Conservation (phyloP, 2,113 vertebrate genomes). For the Lanius collurio region DNA sequence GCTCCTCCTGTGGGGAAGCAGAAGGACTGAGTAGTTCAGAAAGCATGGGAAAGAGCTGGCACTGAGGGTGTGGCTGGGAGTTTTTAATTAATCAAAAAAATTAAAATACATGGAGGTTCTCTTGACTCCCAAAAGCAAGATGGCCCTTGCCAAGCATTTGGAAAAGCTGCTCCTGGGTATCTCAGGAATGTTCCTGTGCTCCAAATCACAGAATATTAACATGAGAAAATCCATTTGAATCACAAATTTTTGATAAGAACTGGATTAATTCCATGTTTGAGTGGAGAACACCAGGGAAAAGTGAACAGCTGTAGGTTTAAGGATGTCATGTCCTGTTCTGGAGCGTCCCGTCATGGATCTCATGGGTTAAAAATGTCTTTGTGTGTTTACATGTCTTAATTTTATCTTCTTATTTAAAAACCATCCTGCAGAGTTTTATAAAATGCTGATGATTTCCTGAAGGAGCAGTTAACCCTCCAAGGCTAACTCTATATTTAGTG, state of each 20-base stretch:
- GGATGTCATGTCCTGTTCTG: neutral
- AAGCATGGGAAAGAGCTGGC: neutral
- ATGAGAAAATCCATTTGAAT: neutral
- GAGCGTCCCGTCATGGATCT: neutral
- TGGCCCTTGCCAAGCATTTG: neutral
- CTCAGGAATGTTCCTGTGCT: neutral
- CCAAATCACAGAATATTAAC: neutral
- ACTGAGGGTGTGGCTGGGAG: neutral
- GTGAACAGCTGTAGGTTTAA: neutral
- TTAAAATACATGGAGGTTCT: neutral
- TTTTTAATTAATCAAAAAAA: neutral
- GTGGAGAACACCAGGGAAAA: neutral
- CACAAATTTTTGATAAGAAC: neutral
- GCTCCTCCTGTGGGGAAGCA: neutral
- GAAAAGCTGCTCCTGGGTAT: neutral
- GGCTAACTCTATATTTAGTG: neutral
- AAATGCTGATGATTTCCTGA: slow-evolving; percentile 17
- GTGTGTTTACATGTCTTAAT: neutral
- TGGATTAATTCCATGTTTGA: neutral
- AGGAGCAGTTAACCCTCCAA: slow-evolving; percentile 27
- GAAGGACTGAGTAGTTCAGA: neutral
- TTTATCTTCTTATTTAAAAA: neutral
- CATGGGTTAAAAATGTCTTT: neutral
- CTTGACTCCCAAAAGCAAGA: neutral
- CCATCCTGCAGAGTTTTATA: slow-evolving; percentile 3